Conservation (phyloP, 2,797 vertebrate species). For the Darevskia mixta region DNA sequence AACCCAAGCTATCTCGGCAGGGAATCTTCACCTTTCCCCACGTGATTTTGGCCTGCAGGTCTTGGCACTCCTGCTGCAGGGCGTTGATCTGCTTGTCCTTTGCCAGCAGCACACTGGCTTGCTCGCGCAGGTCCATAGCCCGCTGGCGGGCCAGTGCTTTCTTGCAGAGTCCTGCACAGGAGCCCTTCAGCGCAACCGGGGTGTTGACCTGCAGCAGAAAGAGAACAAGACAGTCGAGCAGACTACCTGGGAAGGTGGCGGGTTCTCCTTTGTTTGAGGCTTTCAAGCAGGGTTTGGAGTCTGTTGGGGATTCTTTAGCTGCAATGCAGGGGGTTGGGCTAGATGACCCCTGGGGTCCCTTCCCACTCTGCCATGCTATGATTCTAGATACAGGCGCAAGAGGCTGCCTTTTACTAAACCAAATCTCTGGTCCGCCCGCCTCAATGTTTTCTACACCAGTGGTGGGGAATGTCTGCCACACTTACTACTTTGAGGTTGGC, state of each 20-base stretch:
- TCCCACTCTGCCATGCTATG: too few species aligned
- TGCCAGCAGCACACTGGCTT: constrained; percentile 91
- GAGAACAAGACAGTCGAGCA: not conserved
- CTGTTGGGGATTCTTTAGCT: too few species aligned
- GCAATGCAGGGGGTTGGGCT: too few species aligned
- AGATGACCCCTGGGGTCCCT: too few species aligned
- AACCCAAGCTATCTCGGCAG: not conserved
- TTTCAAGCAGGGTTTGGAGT: not conserved
- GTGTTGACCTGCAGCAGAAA: constrained; percentile 85
- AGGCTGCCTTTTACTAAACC: not conserved
- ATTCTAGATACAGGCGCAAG: too few species aligned
- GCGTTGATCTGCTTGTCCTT: constrained; percentile 96
- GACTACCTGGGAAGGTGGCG: too few species aligned
- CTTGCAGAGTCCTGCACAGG: constrained; percentile 90
- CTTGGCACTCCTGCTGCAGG: constrained; percentile 89
- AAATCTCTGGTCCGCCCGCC: too few species aligned
- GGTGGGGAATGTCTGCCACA: not conserved
- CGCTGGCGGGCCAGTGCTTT: constrained; percentile 92
- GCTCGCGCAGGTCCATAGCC: constrained; percentile 92
- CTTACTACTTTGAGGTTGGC: constrained; percentile 95
- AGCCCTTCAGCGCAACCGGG: constrained; percentile 83
- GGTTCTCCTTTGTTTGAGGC: too few species aligned
- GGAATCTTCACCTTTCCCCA: constrained; percentile 85
- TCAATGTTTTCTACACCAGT: not conserved
- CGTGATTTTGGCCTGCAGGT: constrained; percentile 86